Base-by-base conservation (phyloP, 2,113 vertebrate species). In the Brachypteracias leptosomus region DNA sequence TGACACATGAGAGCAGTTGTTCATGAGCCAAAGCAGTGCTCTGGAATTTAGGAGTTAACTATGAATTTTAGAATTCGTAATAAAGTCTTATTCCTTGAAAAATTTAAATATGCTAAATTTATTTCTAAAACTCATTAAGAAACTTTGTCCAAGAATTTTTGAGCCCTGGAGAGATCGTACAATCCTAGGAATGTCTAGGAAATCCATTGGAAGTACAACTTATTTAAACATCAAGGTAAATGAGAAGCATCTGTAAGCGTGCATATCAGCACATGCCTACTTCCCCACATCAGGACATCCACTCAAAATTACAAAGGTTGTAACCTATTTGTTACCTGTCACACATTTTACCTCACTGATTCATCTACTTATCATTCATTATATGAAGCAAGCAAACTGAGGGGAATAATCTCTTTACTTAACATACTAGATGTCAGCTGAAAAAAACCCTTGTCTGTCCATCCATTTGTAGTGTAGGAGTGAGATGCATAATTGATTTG, bases 401-500 rank as follows among this genome's bases (percentile, higher is more conserved):
- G 24, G 15, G 59, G 36, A 91, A 89, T 79, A 52, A 89, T 88
- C 42, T 90, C 63, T 81, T 75, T 70, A 76, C n/a, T 84, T 90
- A 86, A 40, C 76, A 77, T 61, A n/a, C 36, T 75, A 59, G 46
- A 47, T 38, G 38, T 90, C 88, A 85, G 33, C 42, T 91, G 75
- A 88, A 80, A 77, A 77, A 24, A 13, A 36, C 0, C 10, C 63
- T 51, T 62, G 26, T 81, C 73, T 83, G 63, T 90, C 82, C 88
- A 77, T 57, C 68, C 68, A 84, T 86, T 90, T 81, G 26, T 21
- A 78, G 49, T 3, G 59, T 65, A 47, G 67, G 72, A 93, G 55
- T 51, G 79, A 86, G 31, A 93, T 38, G 47, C 55, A 67, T 88
- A 80, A 94, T 42, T 86, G 83, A 93, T 94, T 52, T 67, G 85